Conservation (phyloP, 92 coral and sea anemone genomes). For the Zoanthus sansibaricus region DNA sequence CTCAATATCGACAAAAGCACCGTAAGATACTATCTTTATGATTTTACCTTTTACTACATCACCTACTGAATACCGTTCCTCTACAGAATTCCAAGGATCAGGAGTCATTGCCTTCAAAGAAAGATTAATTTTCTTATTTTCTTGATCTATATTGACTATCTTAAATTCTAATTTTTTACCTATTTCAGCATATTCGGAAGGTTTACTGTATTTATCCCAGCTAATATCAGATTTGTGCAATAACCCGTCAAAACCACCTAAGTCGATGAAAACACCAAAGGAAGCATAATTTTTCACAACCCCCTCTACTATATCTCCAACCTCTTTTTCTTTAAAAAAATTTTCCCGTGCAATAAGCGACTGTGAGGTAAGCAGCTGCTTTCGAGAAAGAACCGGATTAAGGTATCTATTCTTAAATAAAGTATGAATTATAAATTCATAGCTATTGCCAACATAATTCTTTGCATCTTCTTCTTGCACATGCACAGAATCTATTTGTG, state of each 20-base stretch:
- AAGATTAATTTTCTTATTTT: too few relatives aligned
- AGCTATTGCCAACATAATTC: not conserved
- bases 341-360: not conserved
- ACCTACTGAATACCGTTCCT: not conserved
- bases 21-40: not conserved
- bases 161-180: too few relatives aligned
- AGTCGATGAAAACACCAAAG: not conserved
- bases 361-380: not conserved
- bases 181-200: too few relatives aligned
- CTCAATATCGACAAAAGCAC: slow-evolving; percentile 1
- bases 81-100: not conserved
- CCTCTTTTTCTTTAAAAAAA: not conserved
- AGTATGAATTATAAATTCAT: not conserved
- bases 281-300: not conserved
- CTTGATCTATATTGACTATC: too few relatives aligned
- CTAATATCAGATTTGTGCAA: not conserved
- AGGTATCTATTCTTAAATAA: not conserved
- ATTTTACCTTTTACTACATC: not conserved
- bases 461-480: not conserved
- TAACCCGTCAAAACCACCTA: not conserved
- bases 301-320: not conserved
- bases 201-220: not conserved
- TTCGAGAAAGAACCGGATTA: not conserved
- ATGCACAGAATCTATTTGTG: not conserved
- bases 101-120: not conserved